phyloP scores from a whole-genome alignment of 2,797 vertebrate genomes.

The Enteromius trimaculatus region DNA sequence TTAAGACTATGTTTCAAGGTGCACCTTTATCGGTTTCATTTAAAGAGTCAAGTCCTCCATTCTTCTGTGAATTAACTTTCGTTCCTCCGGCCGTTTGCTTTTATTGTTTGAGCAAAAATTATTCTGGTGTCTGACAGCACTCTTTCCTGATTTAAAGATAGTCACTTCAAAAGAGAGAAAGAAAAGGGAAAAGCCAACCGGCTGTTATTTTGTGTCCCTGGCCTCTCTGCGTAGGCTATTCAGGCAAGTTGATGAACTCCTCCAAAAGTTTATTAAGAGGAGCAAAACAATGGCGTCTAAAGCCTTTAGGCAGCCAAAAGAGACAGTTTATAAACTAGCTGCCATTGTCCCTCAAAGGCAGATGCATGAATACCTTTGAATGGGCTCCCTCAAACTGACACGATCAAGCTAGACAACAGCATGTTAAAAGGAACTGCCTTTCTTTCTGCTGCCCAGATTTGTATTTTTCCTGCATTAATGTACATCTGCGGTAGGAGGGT shows the following conservation, averaged over 20 bases:
- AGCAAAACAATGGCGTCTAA: constrained; percentile 86
- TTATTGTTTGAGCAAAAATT: constrained; percentile 63
- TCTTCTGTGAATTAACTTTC: constrained; percentile 51
- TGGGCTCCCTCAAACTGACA: constrained; percentile 94
- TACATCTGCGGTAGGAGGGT: constrained; percentile 89
- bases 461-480: constrained; percentile 88
- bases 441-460: constrained; percentile 73
- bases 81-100: constrained; percentile 43
- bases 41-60: constrained; percentile 56
- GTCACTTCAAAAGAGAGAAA: constrained; percentile 60
- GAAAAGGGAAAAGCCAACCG: constrained; percentile 68
- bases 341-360: constrained; percentile 89
- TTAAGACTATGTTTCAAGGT: constrained; percentile 25
- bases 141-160: constrained; percentile 68
- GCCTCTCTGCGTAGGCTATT: constrained; percentile 87
- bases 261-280: constrained; percentile 97
- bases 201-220: constrained; percentile 82
- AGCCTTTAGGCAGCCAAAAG: constrained; percentile 85
- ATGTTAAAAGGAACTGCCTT: constrained; percentile 86
- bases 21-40: constrained; percentile 42
- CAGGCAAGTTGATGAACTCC: constrained; percentile 95
- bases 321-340: constrained; percentile 92
- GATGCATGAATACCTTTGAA: constrained; percentile 97
- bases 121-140: constrained; percentile 69
- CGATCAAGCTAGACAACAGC: constrained; percentile 94